phyloP scores from a whole-genome alignment of 2,888 invertebrate species.

The Caenorhabditis sinica region DNA sequence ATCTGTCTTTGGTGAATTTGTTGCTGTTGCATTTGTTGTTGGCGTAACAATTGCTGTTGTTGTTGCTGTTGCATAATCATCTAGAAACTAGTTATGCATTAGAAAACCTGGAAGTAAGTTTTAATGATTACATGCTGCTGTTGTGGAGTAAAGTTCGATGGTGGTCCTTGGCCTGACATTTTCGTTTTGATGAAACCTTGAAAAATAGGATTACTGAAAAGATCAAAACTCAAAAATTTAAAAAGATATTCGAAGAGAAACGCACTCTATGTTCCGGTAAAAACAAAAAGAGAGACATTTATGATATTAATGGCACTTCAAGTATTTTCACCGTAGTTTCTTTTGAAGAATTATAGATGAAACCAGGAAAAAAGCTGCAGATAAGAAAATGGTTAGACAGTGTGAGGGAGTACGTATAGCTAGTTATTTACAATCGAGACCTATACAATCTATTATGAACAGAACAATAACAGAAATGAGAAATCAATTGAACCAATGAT shows the following conservation, averaged over 20 bases:
- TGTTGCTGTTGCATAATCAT: slow-evolving; percentile 42
- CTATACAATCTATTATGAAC: slow-evolving; percentile 17
- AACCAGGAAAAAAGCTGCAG: background rate
- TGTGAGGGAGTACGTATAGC: background rate
- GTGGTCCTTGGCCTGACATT: slow-evolving; percentile 54
- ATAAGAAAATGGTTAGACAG: background rate
- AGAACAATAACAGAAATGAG: background rate
- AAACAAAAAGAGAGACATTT: background rate
- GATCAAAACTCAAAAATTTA: background rate
- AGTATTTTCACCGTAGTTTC: background rate
- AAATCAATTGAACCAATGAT: slow-evolving; percentile 80
- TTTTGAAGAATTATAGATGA: no score
- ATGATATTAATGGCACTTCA: slow-evolving; percentile 21
- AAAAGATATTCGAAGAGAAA: background rate
- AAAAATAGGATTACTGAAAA: background rate
- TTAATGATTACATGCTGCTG: slow-evolving; percentile 25
- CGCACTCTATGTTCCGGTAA: background rate
- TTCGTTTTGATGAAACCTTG: background rate
- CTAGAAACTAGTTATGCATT: background rate
- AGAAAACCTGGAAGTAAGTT: background rate
- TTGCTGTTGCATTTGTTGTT: slow-evolving; percentile 39
- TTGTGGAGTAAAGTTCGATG: slow-evolving; percentile 37
- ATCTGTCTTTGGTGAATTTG: slow-evolving; percentile 36
- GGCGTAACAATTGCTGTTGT: slow-evolving; percentile 37
- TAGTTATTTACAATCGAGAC: background rate